Evolutionary conservation across 2,888 invertebrate genomes (phyloP).

Genomic region (Chrysotoxum bicinctum): DNA sequence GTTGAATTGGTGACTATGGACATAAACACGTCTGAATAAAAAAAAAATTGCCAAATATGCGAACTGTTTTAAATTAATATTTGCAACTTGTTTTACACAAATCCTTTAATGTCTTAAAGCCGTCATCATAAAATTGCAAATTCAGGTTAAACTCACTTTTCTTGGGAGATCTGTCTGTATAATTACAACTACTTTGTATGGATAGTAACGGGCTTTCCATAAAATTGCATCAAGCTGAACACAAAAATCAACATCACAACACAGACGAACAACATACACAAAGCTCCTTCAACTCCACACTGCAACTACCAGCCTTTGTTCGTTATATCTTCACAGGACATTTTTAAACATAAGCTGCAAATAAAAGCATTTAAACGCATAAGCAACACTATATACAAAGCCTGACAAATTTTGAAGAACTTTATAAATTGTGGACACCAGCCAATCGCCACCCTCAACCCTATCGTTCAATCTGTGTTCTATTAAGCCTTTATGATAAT

Average conservation of each 20-base stretch:
- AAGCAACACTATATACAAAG: conserved; percentile 27
- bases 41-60: too few relatives aligned
- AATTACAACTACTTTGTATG: conserved; percentile 1
- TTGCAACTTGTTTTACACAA: background rate
- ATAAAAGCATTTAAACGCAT: conserved; percentile 45
- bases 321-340: conserved; percentile 5
- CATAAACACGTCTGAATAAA: too few relatives aligned
- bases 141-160: background rate
- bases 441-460: background rate
- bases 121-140: background rate
- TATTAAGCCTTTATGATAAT: conserved; percentile 53
- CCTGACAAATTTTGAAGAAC: conserved; percentile 25
- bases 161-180: background rate
- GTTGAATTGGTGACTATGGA: too few relatives aligned
- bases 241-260: conserved; percentile 15
- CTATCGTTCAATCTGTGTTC: background rate
- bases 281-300: conserved; percentile 4
- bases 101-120: background rate
- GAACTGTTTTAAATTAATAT: too few relatives aligned
- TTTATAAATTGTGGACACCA: conserved; percentile 16
- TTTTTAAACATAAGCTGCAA: conserved; percentile 30
- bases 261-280: background rate
- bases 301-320: background rate
- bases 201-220: background rate
- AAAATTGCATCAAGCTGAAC: conserved; percentile 9